Evolutionary conservation across 2,113 vertebrate genomes (phyloP).

Genomic region (Mesoclemmys tuberculata): DNA sequence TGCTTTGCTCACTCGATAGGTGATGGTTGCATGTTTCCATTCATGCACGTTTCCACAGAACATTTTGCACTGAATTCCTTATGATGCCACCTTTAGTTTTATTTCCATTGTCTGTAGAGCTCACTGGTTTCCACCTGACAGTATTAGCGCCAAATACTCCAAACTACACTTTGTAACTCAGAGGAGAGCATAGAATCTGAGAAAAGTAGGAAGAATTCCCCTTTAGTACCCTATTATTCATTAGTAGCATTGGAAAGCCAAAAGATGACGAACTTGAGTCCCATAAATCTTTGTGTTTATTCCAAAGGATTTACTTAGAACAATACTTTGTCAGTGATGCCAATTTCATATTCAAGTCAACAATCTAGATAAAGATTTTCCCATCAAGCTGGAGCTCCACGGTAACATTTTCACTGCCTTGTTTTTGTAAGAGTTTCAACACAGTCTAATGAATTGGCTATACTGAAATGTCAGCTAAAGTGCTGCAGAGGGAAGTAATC

Average conservation of each 20-base stretch:
- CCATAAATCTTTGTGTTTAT: slow-evolving; percentile 2
- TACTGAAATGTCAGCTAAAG: not conserved
- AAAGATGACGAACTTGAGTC: not conserved
- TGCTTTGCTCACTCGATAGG: not conserved
- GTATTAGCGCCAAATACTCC: not conserved
- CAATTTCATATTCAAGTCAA: not conserved
- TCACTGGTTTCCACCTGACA: not conserved
- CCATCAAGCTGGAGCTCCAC: not conserved
- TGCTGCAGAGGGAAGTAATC: not conserved
- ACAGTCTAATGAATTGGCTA: not conserved
- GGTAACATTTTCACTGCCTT: not conserved
- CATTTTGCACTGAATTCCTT: not conserved
- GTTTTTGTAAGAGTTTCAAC: not conserved
- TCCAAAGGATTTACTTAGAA: not conserved
- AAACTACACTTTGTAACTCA: not conserved
- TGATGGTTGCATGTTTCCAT: not conserved
- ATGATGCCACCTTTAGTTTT: slow-evolving; percentile 16
- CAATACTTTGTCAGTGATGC: not conserved
- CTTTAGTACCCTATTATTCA: not conserved
- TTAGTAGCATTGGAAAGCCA: not conserved
- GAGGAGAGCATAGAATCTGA: not conserved
- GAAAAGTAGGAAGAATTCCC: not conserved
- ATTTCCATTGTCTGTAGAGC: not conserved
- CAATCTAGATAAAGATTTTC: not conserved
- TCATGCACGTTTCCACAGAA: not conserved